Evolutionary conservation across 2,113 vertebrate species (phyloP).

Genomic region (Geococcyx californianus): DNA sequence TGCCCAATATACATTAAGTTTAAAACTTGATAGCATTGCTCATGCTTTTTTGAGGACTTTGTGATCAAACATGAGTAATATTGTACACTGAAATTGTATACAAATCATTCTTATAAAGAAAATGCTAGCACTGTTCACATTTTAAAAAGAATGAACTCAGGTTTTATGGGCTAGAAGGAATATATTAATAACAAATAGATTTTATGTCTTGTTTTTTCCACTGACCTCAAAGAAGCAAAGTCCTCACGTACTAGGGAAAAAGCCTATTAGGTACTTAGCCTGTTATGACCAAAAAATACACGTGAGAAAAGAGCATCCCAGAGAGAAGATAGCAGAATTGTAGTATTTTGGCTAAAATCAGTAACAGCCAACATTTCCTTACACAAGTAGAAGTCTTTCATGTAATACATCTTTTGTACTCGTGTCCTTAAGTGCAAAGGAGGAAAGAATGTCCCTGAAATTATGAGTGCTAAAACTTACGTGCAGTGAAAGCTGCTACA

Average conservation of each 20-base stretch:
- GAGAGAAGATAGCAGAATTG: neutral
- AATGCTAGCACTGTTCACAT: neutral
- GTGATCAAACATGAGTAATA: neutral
- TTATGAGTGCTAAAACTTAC: neutral
- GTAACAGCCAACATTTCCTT: neutral
- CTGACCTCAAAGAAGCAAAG: neutral
- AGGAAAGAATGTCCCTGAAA: neutral
- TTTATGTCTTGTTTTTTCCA: neutral
- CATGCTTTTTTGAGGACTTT: neutral
- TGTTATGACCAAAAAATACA: neutral
- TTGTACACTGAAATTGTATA: neutral
- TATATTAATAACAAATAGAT: slow-evolving; percentile 9
- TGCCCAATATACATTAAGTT: neutral
- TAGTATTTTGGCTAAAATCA: neutral
- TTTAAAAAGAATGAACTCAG: neutral
- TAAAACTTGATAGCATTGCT: neutral
- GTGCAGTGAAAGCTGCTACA: neutral
- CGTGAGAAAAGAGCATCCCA: neutral
- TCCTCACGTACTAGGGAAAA: neutral
- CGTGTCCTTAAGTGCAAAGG: neutral
- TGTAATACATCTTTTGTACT: neutral
- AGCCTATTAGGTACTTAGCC: neutral
- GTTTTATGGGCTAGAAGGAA: neutral
- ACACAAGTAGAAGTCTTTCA: neutral
- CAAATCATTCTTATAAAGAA: neutral